Conservation (phyloP, 2,888 invertebrate genomes). For the Troides helena region DNA sequence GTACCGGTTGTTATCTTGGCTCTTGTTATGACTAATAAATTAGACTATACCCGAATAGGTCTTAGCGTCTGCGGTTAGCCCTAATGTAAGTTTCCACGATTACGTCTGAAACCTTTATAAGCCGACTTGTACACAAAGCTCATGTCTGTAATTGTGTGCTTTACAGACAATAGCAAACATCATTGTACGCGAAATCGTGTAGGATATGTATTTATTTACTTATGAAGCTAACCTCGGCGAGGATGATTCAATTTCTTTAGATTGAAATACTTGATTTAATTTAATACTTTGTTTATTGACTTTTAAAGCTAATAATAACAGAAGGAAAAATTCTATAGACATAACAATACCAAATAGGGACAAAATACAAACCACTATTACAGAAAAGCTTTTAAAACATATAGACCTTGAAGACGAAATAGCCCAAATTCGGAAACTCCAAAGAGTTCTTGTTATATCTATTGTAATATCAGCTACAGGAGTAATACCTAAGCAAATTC, state of each 20-base stretch:
- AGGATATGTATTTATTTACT: conserved; percentile 23
- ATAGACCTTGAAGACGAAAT: no score
- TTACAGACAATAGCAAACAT: conserved; percentile 25
- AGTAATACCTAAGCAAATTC: no score
- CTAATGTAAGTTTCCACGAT: conserved; percentile 24
- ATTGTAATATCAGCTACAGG: no score
- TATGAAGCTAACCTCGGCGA: conserved; percentile 3
- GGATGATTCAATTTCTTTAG: background rate
- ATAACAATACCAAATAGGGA: no score
- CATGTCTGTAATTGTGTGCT: conserved; percentile 20
- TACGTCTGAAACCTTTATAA: conserved; percentile 25
- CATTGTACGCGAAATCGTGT: conserved; percentile 17
- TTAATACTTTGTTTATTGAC: no score
- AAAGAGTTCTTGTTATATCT: no score
- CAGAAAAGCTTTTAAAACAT: no score
- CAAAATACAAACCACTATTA: no score
- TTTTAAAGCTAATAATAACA: no score
- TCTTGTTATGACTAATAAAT: background rate
- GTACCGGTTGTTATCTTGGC: background rate
- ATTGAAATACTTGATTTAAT: background rate
- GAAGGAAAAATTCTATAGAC: no score
- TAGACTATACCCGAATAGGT: conserved; percentile 5
- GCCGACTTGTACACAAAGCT: conserved; percentile 25
- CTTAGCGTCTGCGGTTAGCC: conserved; percentile 15
- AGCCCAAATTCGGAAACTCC: no score